These are phyloP conservation scores for Tragelaphus strepsiceros DNA, from an alignment of 2,113 vertebrate genomes.

Conservation along the genomic window DNA sequence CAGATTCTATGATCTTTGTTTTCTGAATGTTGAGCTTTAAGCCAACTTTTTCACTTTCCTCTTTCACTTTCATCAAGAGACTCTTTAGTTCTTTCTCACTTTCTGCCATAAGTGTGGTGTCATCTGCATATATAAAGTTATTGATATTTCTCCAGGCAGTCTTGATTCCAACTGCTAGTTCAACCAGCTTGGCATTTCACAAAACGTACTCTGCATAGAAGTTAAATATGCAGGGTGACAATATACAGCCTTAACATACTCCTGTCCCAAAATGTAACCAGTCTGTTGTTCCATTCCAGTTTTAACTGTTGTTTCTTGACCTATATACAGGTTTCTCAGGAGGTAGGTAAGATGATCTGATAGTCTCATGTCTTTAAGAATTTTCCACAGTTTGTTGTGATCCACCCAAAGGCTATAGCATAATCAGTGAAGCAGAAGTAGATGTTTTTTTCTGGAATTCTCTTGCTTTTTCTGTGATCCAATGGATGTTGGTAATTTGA, in stretches of 20 bases:
- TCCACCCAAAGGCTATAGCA: background rate
- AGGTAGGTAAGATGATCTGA: background rate
- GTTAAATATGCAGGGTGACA: background rate
- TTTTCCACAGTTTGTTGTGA: background rate
- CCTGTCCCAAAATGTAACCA: background rate
- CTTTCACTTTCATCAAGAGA: background rate
- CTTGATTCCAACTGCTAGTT: background rate
- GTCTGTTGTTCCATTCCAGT: background rate
- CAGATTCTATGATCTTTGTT: background rate
- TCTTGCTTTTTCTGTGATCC: background rate
- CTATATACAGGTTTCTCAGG: background rate
- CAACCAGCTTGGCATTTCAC: background rate
- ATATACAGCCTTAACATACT: background rate
- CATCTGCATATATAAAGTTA: background rate
- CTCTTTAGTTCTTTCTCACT: background rate
- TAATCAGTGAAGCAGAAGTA: background rate
- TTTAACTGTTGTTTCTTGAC: background rate
- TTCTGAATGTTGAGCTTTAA: background rate
- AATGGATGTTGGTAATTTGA: background rate
- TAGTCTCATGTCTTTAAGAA: background rate
- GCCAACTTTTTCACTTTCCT: background rate
- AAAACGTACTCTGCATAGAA: background rate
- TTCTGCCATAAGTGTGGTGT: background rate
- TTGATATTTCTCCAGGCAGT: background rate
- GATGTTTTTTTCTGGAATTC: background rate